These are phyloP conservation scores for Theropithecus gelada DNA, from an alignment of 2,113 vertebrate genomes.

Conservation along the genomic window DNA sequence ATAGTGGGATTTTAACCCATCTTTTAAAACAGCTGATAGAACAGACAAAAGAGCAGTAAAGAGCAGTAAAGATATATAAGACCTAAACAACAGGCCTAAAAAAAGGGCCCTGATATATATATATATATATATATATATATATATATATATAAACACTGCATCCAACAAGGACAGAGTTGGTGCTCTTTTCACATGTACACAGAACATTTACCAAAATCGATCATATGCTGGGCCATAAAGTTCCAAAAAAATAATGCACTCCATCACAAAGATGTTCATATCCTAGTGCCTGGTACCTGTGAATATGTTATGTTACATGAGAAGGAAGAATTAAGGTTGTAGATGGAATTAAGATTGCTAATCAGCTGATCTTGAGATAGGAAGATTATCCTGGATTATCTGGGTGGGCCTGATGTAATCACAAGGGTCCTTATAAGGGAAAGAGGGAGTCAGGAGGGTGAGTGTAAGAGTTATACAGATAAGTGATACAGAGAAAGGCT, in stretches of 20 bases:
- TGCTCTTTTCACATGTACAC: not conserved
- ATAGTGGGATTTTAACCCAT: not conserved
- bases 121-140: too few relatives aligned
- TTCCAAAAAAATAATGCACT: not conserved
- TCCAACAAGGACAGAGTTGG: not conserved
- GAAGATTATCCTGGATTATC: not conserved
- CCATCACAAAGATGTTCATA: not conserved
- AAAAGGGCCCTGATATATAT: not conserved
- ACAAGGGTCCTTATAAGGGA: not conserved
- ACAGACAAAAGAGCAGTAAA: not conserved
- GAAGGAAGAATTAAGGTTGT: not conserved
- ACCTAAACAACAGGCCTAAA: not conserved
- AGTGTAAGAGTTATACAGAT: not conserved
- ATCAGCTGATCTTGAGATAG: not conserved
- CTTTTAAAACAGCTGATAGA: not conserved
- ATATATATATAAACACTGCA: not conserved
- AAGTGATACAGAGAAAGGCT: not conserved
- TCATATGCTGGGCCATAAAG: not conserved
- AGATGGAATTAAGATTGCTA: not conserved
- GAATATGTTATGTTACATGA: not conserved
- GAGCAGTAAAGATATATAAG: not conserved
- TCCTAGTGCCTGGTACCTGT: not conserved
- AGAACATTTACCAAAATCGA: not conserved
- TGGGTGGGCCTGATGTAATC: not conserved
- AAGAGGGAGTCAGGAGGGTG: not conserved